These are phyloP conservation scores for Manacus vitellinus DNA, from an alignment of 2,113 vertebrate genomes.

Conservation along the genomic window DNA sequence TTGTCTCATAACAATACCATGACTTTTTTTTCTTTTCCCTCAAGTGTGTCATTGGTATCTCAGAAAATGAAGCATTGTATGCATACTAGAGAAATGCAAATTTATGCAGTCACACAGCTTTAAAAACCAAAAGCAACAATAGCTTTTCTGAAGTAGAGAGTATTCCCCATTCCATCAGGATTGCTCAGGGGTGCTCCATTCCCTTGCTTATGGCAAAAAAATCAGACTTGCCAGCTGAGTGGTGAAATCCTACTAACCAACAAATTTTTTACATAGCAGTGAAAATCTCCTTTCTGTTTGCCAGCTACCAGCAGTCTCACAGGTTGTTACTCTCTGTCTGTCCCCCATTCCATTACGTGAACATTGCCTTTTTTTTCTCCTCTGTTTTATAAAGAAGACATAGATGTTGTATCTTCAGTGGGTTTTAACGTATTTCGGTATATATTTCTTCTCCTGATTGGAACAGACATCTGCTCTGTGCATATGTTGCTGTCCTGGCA, in stretches of 20 bases:
- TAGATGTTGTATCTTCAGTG: background rate
- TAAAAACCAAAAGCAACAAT: background rate
- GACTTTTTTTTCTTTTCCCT: background rate
- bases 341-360: background rate
- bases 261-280: background rate
- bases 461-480: background rate
- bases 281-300: background rate
- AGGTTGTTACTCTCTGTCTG: background rate
- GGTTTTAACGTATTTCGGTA: background rate
- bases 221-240: background rate
- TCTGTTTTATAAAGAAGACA: background rate
- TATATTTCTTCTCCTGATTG: background rate
- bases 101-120: background rate
- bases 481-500: background rate
- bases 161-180: background rate
- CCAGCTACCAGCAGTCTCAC: background rate
- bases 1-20: background rate
- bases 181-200: background rate
- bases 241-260: background rate
- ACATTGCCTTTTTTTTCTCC: background rate
- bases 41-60: background rate
- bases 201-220: background rate
- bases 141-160: background rate
- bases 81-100: background rate
- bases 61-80: background rate